Conservation (phyloP, 2,113 vertebrate genomes). For the Phylloscopus trochilus region DNA sequence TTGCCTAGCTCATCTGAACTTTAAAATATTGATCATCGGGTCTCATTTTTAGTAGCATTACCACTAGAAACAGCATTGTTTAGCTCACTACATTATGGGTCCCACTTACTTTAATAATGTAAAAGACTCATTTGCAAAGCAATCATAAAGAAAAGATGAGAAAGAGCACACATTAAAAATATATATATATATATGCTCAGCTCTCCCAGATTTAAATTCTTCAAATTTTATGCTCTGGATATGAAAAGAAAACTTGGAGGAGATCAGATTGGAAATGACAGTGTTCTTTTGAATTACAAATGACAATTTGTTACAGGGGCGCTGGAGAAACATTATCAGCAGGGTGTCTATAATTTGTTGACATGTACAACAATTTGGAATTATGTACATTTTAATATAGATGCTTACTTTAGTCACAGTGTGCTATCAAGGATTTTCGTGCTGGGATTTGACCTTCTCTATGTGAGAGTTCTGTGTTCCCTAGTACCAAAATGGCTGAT, state of each 20-base stretch:
- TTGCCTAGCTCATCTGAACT: not conserved
- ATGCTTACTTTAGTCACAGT: conserved; percentile 17
- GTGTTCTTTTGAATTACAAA: not conserved
- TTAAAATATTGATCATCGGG: not conserved
- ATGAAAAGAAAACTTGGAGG: not conserved
- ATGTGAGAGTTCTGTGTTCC: not conserved
- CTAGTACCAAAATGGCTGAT: not conserved
- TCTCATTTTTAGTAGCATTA: not conserved
- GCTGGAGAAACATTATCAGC: not conserved
- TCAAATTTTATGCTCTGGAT: not conserved
- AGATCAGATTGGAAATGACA: not conserved
- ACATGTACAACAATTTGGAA: not conserved
- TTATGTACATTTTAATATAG: conserved; percentile 19
- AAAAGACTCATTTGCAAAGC: not conserved
- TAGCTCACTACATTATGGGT: not conserved
- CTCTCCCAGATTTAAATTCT: not conserved
- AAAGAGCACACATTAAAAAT: not conserved
- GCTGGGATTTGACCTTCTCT: not conserved
- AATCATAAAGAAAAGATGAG: not conserved
- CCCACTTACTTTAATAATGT: not conserved
- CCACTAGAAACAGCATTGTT: not conserved
- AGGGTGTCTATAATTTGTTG: conserved; percentile 8
- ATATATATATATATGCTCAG: too few relatives aligned
- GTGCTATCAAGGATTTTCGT: not conserved
- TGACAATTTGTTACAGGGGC: not conserved